Conservation (phyloP, 2,113 vertebrate species). For the Grammomys dolichurus region DNA sequence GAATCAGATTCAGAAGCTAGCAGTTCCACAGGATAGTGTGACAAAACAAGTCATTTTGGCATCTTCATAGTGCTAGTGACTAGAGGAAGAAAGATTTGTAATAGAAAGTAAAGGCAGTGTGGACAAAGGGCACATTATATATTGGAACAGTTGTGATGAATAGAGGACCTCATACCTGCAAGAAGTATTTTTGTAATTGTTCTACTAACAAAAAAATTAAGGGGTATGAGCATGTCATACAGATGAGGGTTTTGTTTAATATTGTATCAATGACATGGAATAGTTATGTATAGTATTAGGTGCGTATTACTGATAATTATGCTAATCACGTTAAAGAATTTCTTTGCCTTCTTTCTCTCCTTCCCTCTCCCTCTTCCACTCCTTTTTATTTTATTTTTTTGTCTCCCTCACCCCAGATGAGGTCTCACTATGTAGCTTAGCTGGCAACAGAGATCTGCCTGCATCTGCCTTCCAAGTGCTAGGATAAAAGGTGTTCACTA, state of each 20-base stretch:
- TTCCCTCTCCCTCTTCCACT: neutral
- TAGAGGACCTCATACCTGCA: neutral
- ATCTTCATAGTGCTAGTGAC: conserved; percentile 12
- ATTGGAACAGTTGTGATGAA: conserved; percentile 7
- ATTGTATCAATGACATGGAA: conserved; percentile 15
- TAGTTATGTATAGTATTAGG: neutral
- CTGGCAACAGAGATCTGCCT: neutral
- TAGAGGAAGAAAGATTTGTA: conserved; percentile 43
- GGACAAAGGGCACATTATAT: neutral
- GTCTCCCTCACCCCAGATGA: no score
- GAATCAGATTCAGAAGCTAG: conserved; percentile 47
- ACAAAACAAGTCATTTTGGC: conserved; percentile 39
- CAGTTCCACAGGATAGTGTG: neutral
- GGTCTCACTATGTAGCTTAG: neutral
- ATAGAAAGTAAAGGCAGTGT: conserved; percentile 34
- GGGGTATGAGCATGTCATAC: neutral
- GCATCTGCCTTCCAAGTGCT: neutral
- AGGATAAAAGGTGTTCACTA: neutral
- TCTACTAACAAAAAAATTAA: conserved; percentile 37
- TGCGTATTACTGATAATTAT: neutral
- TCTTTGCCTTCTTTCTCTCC: neutral
- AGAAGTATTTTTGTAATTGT: conserved; percentile 54
- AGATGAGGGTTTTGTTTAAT: conserved; percentile 44
- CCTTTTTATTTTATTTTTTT: no score
- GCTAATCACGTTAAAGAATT: conserved; percentile 20